A percentile compares a stretch with the other conserved stretches of the same genome.
These are phyloP conservation scores for Drosophila colorata DNA, from an alignment of 2,888 invertebrate genomes.

Conservation along the genomic window DNA sequence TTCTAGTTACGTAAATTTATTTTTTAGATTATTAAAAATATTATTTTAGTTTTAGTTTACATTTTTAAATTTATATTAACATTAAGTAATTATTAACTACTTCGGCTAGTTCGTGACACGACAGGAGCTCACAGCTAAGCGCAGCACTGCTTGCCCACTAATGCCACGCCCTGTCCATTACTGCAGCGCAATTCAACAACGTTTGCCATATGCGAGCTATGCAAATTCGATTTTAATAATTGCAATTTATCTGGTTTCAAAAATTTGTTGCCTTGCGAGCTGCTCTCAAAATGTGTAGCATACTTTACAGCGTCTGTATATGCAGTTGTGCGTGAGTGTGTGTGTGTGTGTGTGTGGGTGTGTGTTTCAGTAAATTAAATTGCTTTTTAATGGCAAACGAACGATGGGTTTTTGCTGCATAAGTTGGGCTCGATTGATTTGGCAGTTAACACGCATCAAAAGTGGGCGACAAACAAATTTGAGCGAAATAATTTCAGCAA, in stretches of 20 bases:
- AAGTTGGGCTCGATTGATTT: slow-evolving; percentile 63
- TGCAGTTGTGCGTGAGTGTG: neutral
- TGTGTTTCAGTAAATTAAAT: slow-evolving; percentile 59
- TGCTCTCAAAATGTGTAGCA: slow-evolving; percentile 41
- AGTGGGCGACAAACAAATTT: slow-evolving; percentile 44
- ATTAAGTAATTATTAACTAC: neutral
- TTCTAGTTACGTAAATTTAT: too few relatives aligned
- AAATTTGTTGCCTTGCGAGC: slow-evolving; percentile 54
- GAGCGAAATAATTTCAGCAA: slow-evolving; percentile 60
- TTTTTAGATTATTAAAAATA: too few relatives aligned
- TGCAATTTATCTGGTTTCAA: slow-evolving; percentile 66
- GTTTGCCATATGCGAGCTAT: slow-evolving; percentile 34
- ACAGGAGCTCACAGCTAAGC: slow-evolving; percentile 7
- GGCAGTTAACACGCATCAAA: slow-evolving; percentile 66
- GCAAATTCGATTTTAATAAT: slow-evolving; percentile 80
- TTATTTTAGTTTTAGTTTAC: neutral
- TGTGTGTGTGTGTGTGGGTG: slow-evolving; percentile 6
- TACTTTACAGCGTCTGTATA: slow-evolving; percentile 29
- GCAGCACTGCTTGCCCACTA: neutral
- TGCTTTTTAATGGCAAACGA: slow-evolving; percentile 67
- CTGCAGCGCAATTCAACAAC: slow-evolving; percentile 1
- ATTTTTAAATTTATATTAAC: neutral
- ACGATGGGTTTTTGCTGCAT: slow-evolving; percentile 53
- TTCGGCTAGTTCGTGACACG: slow-evolving; percentile 10
- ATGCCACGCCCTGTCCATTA: slow-evolving; percentile 16